Percentiles rank a stretch among this genome's conserved stretches.
Conservation (phyloP, 2,113 vertebrate species). For the Condylura cristata region DNA sequence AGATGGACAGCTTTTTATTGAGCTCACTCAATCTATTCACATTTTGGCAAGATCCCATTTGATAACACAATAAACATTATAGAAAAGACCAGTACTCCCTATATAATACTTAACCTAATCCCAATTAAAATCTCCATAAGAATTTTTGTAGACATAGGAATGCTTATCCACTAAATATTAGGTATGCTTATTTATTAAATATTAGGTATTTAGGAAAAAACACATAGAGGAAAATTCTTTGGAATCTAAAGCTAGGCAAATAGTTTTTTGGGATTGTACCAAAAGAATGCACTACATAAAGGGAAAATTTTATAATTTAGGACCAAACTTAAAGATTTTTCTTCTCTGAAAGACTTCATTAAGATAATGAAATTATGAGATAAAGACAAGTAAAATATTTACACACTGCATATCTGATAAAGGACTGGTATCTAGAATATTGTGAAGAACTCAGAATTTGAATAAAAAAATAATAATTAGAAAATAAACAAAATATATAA, state of each 20-base stretch:
- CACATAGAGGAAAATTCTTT: neutral
- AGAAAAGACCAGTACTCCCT: too few species aligned
- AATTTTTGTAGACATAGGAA: too few species aligned
- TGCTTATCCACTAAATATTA: too few species aligned
- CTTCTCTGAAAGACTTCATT: neutral
- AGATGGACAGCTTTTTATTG: neutral
- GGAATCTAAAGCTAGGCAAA: neutral
- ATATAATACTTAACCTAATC: too few species aligned
- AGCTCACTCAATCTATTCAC: neutral
- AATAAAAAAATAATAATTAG: neutral
- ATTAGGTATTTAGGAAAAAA: neutral
- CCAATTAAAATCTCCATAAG: too few species aligned
- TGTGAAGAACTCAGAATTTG: neutral
- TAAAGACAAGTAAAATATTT: neutral
- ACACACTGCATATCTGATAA: too few species aligned
- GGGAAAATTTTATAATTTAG: neutral
- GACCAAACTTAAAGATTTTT: neutral
- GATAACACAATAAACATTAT: neutral
- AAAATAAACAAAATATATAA: neutral
- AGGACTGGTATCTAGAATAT: neutral
- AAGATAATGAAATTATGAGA: neutral
- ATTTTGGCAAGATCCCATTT: neutral
- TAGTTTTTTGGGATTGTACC: neutral
- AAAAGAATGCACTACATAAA: neutral
- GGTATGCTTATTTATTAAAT: too few species aligned